phyloP scores from a whole-genome alignment of 2,113 vertebrate genomes.

The Ammodytes marinus region DNA sequence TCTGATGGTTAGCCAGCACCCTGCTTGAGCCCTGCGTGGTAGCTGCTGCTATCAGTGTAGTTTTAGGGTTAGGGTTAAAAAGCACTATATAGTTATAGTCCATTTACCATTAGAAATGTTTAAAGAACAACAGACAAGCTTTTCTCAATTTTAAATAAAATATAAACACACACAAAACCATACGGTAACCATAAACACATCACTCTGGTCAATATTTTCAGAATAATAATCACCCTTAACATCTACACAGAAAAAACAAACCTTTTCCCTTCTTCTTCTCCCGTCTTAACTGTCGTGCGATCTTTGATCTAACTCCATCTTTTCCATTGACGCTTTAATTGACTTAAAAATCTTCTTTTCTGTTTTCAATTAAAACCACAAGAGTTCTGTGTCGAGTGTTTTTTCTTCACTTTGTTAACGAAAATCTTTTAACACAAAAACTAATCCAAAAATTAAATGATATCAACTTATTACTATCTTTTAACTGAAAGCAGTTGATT shows the following conservation, averaged over 20 bases:
- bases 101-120: too few species aligned
- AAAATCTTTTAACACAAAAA: constrained; percentile 19
- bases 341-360: background rate
- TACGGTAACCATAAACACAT: background rate
- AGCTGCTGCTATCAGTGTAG: too few species aligned
- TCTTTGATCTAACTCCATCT: constrained; percentile 31
- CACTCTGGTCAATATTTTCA: background rate
- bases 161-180: background rate
- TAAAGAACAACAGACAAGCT: background rate
- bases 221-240: background rate
- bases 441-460: constrained; percentile 12
- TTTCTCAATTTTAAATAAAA: background rate
- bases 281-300: constrained; percentile 4
- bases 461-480: background rate
- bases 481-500: background rate
- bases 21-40: too few species aligned
- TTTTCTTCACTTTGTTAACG: background rate
- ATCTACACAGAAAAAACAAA: background rate
- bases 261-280: background rate
- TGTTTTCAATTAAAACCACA: background rate
- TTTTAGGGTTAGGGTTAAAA: background rate
- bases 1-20: too few species aligned
- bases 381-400: constrained; percentile 17
- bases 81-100: background rate
- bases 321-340: constrained; percentile 20